Evolutionary conservation across 2,888 invertebrate genomes (phyloP).

Genomic region (Miltochrista miniata): DNA sequence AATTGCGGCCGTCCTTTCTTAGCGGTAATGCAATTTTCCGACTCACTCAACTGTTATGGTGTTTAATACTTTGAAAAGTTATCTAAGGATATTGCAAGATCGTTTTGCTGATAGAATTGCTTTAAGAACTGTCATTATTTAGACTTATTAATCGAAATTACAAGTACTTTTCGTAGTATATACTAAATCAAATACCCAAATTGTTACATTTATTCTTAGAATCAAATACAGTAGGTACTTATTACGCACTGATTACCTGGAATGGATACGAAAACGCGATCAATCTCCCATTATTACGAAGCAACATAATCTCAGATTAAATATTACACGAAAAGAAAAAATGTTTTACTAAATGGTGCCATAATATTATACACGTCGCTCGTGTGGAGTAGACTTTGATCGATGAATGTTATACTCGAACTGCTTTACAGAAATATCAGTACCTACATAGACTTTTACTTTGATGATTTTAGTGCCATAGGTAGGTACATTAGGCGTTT

Average conservation of each 20-base stretch:
- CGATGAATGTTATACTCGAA: slow-evolving; percentile 15
- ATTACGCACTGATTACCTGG: slow-evolving; percentile 11
- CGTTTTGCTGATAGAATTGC: too few species aligned
- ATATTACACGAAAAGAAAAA: slow-evolving; percentile 25
- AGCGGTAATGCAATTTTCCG: too few species aligned
- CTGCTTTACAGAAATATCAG: not conserved
- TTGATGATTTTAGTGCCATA: not conserved
- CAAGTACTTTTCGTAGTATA: too few species aligned
- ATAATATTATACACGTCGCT: slow-evolving; percentile 6
- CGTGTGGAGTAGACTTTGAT: slow-evolving; percentile 26
- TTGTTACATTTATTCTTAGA: not conserved
- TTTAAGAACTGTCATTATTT: too few species aligned
- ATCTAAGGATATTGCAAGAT: too few species aligned
- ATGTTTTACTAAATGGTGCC: slow-evolving; percentile 12
- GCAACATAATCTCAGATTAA: slow-evolving; percentile 30
- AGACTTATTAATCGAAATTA: too few species aligned
- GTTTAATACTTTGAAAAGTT: too few species aligned
- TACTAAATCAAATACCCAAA: not conserved
- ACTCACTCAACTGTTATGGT: too few species aligned
- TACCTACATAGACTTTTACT: not conserved
- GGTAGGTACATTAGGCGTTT: too few species aligned
- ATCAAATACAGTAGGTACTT: slow-evolving; percentile 1
- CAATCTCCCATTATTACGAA: slow-evolving; percentile 28
- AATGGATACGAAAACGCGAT: slow-evolving; percentile 22
- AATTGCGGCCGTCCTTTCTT: too few species aligned